Conservation (phyloP, 2,797 vertebrate genomes). For the Sebastes steindachneri region DNA sequence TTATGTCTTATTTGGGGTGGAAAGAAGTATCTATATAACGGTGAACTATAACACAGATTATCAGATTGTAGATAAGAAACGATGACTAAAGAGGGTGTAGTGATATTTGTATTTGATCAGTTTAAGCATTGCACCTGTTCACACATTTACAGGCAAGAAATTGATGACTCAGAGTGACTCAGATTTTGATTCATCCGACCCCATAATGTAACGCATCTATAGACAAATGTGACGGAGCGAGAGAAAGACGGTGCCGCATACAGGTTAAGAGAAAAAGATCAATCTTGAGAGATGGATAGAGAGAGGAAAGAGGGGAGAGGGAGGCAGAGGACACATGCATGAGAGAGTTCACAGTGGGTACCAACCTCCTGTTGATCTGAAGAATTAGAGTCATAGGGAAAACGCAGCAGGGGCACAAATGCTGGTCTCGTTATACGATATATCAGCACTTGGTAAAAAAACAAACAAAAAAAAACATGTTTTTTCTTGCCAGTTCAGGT, state of each 20-base stretch:
- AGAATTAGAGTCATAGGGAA: constrained; percentile 72
- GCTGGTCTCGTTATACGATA: constrained; percentile 50
- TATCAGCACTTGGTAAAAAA: constrained; percentile 34
- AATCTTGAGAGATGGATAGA: constrained; percentile 7
- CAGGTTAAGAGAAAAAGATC: constrained; percentile 23
- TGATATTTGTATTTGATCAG: background rate
- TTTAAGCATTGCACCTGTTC: background rate
- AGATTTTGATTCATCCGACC: background rate
- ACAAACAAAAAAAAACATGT: constrained; percentile 17
- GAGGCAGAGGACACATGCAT: constrained; percentile 44
- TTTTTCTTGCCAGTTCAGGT: constrained; percentile 36
- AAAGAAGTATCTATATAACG: background rate
- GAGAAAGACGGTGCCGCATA: background rate
- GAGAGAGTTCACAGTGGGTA: constrained; percentile 57
- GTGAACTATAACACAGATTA: background rate
- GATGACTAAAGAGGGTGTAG: background rate
- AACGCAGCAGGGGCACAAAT: constrained; percentile 57
- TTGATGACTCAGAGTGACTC: background rate
- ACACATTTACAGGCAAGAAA: background rate
- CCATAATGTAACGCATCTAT: background rate
- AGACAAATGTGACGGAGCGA: background rate
- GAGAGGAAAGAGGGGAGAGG: background rate
- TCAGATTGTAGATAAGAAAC: background rate
- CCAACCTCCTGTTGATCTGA: constrained; percentile 63
- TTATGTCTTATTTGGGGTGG: constrained; percentile 18